Percentiles rank a stretch among this genome's conserved stretches.
Conservation (phyloP, 2,888 invertebrate species). For the Patella depressa region DNA sequence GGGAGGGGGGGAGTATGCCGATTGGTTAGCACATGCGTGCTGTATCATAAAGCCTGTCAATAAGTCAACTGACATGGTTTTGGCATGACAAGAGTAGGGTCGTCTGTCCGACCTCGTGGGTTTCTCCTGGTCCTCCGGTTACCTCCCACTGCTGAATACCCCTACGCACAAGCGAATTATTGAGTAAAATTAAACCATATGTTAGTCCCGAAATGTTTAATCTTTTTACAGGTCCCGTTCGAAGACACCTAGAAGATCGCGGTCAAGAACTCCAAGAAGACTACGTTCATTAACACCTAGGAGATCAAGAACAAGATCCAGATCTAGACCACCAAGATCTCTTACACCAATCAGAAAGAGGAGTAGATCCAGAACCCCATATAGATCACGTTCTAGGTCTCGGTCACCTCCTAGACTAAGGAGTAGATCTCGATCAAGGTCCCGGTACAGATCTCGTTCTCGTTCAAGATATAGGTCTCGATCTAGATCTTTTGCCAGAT, state of each 20-base stretch:
- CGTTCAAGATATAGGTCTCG: slow-evolving; percentile 38
- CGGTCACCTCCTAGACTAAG: slow-evolving; percentile 35
- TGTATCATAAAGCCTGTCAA: too few relatives aligned
- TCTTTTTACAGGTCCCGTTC: slow-evolving; percentile 32
- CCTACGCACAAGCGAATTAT: too few relatives aligned
- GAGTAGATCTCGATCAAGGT: slow-evolving; percentile 39
- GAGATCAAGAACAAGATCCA: slow-evolving; percentile 18
- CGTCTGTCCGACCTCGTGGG: too few relatives aligned
- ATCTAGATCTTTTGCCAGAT: slow-evolving; percentile 37
- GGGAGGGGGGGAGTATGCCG: too few relatives aligned
- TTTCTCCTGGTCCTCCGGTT: too few relatives aligned
- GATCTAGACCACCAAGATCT: slow-evolving; percentile 26
- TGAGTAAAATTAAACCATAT: too few relatives aligned
- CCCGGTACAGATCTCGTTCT: slow-evolving; percentile 39
- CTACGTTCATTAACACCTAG: slow-evolving; percentile 30
- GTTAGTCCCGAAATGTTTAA: slow-evolving; percentile 2
- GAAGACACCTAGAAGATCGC: slow-evolving; percentile 36
- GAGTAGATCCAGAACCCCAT: slow-evolving; percentile 20
- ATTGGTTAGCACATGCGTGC: too few relatives aligned
- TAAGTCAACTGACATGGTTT: too few relatives aligned
- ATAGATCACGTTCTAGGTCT: slow-evolving; percentile 35
- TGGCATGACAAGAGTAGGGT: too few relatives aligned
- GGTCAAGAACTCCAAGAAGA: slow-evolving; percentile 38
- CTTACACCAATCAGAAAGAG: slow-evolving; percentile 22
- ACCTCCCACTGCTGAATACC: too few relatives aligned